Evolutionary conservation across 2,888 invertebrate species (phyloP), one percentile per base, ranked within the genome.

Genomic region (Sicus ferrugineus): DNA sequence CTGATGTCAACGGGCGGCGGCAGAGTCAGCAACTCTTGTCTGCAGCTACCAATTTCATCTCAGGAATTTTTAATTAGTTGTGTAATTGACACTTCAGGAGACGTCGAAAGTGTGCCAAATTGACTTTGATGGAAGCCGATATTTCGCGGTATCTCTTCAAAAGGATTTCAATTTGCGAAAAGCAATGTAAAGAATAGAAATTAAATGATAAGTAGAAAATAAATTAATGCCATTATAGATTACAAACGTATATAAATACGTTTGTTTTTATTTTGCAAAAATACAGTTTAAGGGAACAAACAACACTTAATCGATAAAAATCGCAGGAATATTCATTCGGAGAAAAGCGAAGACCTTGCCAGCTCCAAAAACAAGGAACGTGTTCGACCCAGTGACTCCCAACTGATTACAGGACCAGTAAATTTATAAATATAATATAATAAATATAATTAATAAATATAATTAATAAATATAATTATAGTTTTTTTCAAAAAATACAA

Each of bases 321-420:
- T 81, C 82, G 78, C 79, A 81, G 81, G 80, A 81, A 54, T 79
- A 79, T 78, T 81, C 79, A 79, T 81, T 81, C 82, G 78, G 68
- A 75, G 81, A 81, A 81, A 75, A 76, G 73, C 76, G 74, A 77
- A 80, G 81, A 77, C 80, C 80, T 79, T 48, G 30, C 42, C 28
- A 66, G 31, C 66, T 19, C 52, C 61, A 30, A 28, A 14, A 19
- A 16, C 21, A 62, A 54, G n/a, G 19, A n/a, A 61, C 28, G 46
- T 48, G 62, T 28, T 56, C 30, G 28, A 26, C 14, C 11, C 56
- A 9, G 28, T 9, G 56, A 16, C 14, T n/a, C 56, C 5, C 14
- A 9, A 6, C n/a, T 19, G 50, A 19, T 19, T n/a, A 50, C 50
- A 16, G 52, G 3, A 19, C 31, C 34, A n/a, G n/a, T n/a, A n/a